phyloP scores from a whole-genome alignment of 2,113 vertebrate genomes.

The Rhinopomastus cyanomelas region DNA sequence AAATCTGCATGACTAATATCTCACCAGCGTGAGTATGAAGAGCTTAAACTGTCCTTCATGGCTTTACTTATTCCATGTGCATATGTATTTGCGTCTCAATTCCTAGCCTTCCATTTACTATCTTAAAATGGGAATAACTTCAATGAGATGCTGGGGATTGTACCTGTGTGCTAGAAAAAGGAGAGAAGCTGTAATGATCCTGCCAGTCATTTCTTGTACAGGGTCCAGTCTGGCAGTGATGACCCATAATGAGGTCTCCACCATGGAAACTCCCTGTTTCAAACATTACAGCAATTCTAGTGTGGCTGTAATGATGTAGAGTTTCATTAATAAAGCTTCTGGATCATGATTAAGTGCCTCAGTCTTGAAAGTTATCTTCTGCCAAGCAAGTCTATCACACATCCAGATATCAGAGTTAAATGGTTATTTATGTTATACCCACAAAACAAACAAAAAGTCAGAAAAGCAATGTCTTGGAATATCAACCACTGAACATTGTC shows the following conservation, averaged over 20 bases:
- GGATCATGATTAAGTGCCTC: not conserved
- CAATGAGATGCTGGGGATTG: not conserved
- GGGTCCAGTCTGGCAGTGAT: rapidly evolving
- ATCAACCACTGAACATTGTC: not conserved
- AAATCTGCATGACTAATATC: not conserved
- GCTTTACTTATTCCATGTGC: not conserved
- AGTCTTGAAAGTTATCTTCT: not conserved
- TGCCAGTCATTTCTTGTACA: not conserved
- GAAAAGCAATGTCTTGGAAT: not conserved
- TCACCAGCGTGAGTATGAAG: not conserved
- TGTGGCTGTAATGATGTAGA: not conserved
- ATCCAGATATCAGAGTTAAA: not conserved
- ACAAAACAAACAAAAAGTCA: not conserved
- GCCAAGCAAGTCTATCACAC: not conserved
- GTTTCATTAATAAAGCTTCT: not conserved
- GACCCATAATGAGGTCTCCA: not conserved
- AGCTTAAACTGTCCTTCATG: not conserved
- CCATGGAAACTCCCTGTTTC: not conserved
- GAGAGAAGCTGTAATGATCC: not conserved
- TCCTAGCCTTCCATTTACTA: not conserved
- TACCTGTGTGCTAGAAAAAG: not conserved
- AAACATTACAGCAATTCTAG: not conserved
- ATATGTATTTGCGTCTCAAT: not conserved
- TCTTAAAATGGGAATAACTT: not conserved
- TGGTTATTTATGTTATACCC: not conserved